These are phyloP conservation scores for Laothoe populi DNA, from an alignment of 2,888 invertebrate genomes.

Conservation along the genomic window DNA sequence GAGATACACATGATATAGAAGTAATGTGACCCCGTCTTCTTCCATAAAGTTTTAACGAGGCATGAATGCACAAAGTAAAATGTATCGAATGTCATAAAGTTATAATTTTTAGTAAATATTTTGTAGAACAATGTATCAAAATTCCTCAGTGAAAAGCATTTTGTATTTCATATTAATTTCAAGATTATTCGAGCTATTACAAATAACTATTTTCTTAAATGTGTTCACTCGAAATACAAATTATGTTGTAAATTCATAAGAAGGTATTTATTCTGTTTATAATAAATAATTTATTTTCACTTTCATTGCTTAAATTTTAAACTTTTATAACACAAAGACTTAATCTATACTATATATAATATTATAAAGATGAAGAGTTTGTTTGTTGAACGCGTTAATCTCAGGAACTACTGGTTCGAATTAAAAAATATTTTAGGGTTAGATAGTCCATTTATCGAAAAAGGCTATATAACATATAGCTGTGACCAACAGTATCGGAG, in stretches of 20 bases:
- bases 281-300: neutral
- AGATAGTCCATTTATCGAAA: too few relatives aligned
- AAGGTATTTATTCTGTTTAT: neutral
- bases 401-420: too few relatives aligned
- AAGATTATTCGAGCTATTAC: conserved; percentile 1
- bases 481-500: too few relatives aligned
- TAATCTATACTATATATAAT: too few relatives aligned
- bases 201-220: conserved; percentile 10
- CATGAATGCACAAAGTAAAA: neutral
- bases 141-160: neutral
- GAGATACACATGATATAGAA: too few relatives aligned
- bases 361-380: too few relatives aligned
- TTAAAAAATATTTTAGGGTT: too few relatives aligned
- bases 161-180: neutral
- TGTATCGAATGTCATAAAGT: neutral
- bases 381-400: too few relatives aligned
- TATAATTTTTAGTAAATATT: neutral
- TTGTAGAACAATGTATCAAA: conserved; percentile 1
- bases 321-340: neutral
- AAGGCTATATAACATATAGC: too few relatives aligned
- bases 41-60: neutral
- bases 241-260: neutral
- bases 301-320: neutral
- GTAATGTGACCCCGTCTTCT: neutral
- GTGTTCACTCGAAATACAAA: neutral